phyloP scores from a whole-genome alignment of 1,140 invertebrate genomes.

The Phthorimaea operculella region DNA sequence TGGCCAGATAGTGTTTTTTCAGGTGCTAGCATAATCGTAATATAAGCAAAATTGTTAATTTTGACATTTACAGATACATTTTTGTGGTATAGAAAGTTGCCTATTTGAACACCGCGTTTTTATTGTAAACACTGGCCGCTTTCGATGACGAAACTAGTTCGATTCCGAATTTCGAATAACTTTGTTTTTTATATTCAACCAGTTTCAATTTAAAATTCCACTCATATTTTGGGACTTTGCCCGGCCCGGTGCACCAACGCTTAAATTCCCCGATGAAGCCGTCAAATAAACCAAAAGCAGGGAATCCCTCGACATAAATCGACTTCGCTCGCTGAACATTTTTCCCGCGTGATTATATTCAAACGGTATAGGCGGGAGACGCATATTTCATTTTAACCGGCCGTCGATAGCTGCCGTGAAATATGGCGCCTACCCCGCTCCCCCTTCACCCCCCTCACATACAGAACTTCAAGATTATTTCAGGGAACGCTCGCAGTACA shows the following conservation, averaged over 20 bases:
- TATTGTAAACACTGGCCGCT: no score
- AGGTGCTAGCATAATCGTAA: no score
- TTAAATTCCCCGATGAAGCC: background rate
- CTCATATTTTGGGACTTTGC: background rate
- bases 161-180: background rate
- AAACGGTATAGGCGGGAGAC: slow-evolving; percentile 8
- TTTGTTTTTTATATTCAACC: background rate
- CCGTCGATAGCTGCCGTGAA: slow-evolving; percentile 15
- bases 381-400: slow-evolving; percentile 21
- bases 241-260: background rate
- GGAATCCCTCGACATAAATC: slow-evolving; percentile 1
- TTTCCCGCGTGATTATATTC: slow-evolving; percentile 7
- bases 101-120: no score
- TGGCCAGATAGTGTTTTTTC: no score
- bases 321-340: slow-evolving; percentile 4
- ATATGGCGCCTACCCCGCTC: slow-evolving; percentile 5
- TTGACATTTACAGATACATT: no score
- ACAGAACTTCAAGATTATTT: background rate
- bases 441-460: background rate
- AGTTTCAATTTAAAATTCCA: background rate
- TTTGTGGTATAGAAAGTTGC: no score
- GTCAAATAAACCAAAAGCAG: background rate
- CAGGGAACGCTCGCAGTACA: background rate
- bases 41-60: no score
- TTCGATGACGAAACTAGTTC: no score